These are phyloP conservation scores for Coracopsis vasa DNA, from an alignment of 2,113 vertebrate genomes.

Conservation along the genomic window DNA sequence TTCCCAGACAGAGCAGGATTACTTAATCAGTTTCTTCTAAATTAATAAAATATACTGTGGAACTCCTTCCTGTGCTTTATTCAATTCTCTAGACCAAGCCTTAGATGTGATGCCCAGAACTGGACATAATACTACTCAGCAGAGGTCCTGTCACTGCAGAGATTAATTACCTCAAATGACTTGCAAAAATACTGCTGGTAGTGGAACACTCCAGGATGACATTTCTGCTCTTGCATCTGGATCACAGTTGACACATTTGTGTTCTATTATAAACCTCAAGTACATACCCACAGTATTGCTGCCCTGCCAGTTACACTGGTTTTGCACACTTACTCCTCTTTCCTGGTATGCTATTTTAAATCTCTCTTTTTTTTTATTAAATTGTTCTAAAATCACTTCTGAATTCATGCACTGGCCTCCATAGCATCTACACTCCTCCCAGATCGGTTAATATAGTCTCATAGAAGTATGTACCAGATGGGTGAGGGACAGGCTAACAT, in stretches of 20 bases:
- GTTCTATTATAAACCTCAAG: background rate
- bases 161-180: background rate
- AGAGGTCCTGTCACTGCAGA: background rate
- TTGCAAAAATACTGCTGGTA: background rate
- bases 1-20: background rate
- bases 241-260: background rate
- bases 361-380: background rate
- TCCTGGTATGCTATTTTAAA: background rate
- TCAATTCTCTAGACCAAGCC: background rate
- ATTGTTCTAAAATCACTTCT: background rate
- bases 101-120: background rate
- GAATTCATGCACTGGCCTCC: background rate
- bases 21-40: background rate
- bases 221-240: background rate
- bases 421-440: background rate
- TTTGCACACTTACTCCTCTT: background rate
- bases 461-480: background rate
- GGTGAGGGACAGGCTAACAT: background rate
- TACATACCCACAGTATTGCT: background rate
- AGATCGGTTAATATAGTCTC: accelerated
- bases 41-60: background rate
- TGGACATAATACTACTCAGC: background rate
- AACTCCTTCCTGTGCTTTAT: background rate
- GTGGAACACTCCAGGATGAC: background rate
- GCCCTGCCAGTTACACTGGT: background rate